These are phyloP conservation scores for Phaenicophaeus curvirostris DNA, from an alignment of 2,797 vertebrate species.

Conservation along the genomic window DNA sequence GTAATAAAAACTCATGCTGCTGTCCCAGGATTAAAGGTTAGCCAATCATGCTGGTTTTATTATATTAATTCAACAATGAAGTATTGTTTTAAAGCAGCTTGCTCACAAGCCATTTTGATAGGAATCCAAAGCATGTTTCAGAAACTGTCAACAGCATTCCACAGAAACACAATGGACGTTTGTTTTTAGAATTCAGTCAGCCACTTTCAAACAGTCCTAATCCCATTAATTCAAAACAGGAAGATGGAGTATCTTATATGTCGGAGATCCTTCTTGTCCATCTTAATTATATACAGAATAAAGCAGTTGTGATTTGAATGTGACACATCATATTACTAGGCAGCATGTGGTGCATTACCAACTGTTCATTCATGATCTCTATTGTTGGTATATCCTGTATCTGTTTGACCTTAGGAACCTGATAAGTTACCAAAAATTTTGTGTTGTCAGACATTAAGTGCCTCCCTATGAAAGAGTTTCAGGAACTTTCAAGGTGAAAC, in stretches of 20 bases:
- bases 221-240: conserved; percentile 64
- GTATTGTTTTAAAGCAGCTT: conserved; percentile 80
- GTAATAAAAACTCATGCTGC: conserved; percentile 57
- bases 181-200: conserved; percentile 70
- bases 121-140: conserved; percentile 83
- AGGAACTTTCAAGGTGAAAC: neutral
- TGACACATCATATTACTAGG: neutral
- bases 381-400: neutral
- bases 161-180: conserved; percentile 76
- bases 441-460: neutral
- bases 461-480: neutral
- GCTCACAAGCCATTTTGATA: conserved; percentile 77
- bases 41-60: conserved; percentile 74
- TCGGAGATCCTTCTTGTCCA: conserved; percentile 29
- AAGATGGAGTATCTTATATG: conserved; percentile 37
- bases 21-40: conserved; percentile 77
- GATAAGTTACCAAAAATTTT: conserved; percentile 3
- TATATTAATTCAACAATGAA: conserved; percentile 75
- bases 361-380: neutral
- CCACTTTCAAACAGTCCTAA: conserved; percentile 64
- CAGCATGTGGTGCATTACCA: conserved; percentile 6
- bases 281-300: conserved; percentile 49
- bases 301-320: conserved; percentile 49
- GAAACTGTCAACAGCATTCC: conserved; percentile 80
- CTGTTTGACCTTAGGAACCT: neutral